Base-by-base conservation (phyloP, 2,113 vertebrate species). In the Cyphomyrus discorhynchus region DNA sequence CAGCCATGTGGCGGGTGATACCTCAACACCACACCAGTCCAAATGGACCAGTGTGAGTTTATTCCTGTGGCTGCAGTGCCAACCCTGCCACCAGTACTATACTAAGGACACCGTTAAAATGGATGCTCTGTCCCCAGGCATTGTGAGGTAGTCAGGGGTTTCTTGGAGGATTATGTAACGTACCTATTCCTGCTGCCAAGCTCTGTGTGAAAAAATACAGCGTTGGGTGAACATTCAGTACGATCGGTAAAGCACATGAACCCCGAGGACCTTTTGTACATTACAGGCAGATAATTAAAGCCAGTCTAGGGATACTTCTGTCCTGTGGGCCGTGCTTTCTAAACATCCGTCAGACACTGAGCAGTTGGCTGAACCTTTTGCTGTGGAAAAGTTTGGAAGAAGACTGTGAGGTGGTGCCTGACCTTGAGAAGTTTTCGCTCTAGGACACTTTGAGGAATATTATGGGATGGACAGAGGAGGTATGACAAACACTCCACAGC, bases 121-220 rank as follows among this genome's bases (percentile, higher is more conserved):
- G 45, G 80, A 31, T 46, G 77, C 35, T 9, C 50, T 89, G 52
- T 82, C 89, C 53, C 58, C 53, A 19, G 80, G 89, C 77, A 84
- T 47, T 1, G 15, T 53, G 52, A 85, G 45, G 50, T 24, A 47
- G 52, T 89, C 50, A 47, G 52, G n/a, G 49, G 11, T 39, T 80
- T 89, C 74, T 85, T 89, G 88, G 53, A 42, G 91, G 92, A 90
- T 88, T 91, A 89, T 89, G 91, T 91, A 92, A 89, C 90, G 87
- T 90, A 90, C 91, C 85, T 15, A 88, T 89, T 62, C 86, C 90
- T 90, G 90, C 21, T 93, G 92, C 92, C 91, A 93, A 92, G 92
- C 86, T 89, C 88, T 94, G 92, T 88, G 91, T 93, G 90, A 93
- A 93, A 91, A 92, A 88, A 89, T 90, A 91, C 90, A 90, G 90